A percentile compares a stretch with the other conserved stretches of the same genome.
Evolutionary conservation across 1,140 invertebrate genomes (phyloP).

Genomic region (Drosophila ananassae): DNA sequence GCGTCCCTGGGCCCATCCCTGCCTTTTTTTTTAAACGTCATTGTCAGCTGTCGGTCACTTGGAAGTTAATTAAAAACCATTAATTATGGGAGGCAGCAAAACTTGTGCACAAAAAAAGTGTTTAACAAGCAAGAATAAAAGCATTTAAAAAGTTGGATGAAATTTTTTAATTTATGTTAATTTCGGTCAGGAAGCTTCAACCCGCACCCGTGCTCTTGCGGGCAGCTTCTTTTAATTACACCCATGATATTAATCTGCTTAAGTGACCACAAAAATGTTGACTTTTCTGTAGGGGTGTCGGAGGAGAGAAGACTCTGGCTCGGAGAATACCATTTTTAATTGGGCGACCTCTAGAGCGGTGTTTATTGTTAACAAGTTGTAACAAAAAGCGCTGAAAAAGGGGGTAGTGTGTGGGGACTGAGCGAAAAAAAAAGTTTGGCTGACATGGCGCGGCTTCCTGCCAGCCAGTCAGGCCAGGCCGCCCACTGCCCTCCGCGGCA

Average conservation of each 20-base stretch:
- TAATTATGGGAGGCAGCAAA: constrained; percentile 68
- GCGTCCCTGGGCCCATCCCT: background rate
- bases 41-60: constrained; percentile 77
- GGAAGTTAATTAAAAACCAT: constrained; percentile 82
- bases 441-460: constrained; percentile 54
- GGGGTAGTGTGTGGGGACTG: constrained; percentile 8
- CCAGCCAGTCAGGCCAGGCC: constrained; percentile 17
- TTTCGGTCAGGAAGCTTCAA: constrained; percentile 47
- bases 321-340: constrained; percentile 57
- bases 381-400: constrained; percentile 26
- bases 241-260: constrained; percentile 82
- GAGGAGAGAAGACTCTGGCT: background rate
- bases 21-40: constrained; percentile 29
- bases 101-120: constrained; percentile 29
- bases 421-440: constrained; percentile 41
- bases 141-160: constrained; percentile 52
- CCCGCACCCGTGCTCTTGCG: constrained; percentile 29
- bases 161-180: constrained; percentile 81
- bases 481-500: background rate
- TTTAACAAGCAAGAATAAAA: constrained; percentile 9
- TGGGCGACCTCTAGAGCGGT: constrained; percentile 68
- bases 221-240: constrained; percentile 79
- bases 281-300: constrained; percentile 33
- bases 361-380: constrained; percentile 78
- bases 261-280: constrained; percentile 83